phyloP scores from a whole-genome alignment of 2,888 invertebrate genomes.

The Eulithis testata region DNA sequence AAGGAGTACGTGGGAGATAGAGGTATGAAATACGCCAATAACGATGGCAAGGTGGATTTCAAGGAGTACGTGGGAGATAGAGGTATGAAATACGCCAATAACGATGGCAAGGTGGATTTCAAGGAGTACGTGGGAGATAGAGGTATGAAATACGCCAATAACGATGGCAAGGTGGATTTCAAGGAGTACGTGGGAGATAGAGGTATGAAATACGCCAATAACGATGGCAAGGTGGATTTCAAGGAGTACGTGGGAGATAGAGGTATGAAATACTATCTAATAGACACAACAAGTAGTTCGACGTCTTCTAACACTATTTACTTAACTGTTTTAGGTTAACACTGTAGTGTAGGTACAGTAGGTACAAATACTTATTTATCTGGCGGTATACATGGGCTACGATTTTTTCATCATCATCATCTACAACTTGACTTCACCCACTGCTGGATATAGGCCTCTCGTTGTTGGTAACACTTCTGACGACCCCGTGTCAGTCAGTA shows the following conservation, averaged over 20 bases:
- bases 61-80: conserved; percentile 92
- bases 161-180: conserved; percentile 93
- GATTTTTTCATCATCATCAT: too few relatives aligned
- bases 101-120: conserved; percentile 93
- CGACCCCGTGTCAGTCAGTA: too few relatives aligned
- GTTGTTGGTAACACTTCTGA: too few relatives aligned
- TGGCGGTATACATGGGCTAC: too few relatives aligned
- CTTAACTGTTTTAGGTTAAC: too few relatives aligned
- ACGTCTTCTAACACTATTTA: too few relatives aligned
- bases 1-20: conserved; percentile 92
- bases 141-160: conserved; percentile 91
- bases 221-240: conserved; percentile 93
- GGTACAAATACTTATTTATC: too few relatives aligned
- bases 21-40: conserved; percentile 91
- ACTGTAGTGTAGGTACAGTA: too few relatives aligned
- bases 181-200: conserved; percentile 92
- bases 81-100: conserved; percentile 91
- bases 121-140: conserved; percentile 92
- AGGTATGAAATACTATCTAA: conserved; percentile 57
- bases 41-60: conserved; percentile 93
- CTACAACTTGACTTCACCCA: too few relatives aligned
- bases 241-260: conserved; percentile 92
- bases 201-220: conserved; percentile 91
- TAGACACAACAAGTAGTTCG: too few relatives aligned
- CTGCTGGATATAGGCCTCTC: too few relatives aligned